phyloP scores from a whole-genome alignment of 2,113 vertebrate species.

The Callopanchax toddi region DNA sequence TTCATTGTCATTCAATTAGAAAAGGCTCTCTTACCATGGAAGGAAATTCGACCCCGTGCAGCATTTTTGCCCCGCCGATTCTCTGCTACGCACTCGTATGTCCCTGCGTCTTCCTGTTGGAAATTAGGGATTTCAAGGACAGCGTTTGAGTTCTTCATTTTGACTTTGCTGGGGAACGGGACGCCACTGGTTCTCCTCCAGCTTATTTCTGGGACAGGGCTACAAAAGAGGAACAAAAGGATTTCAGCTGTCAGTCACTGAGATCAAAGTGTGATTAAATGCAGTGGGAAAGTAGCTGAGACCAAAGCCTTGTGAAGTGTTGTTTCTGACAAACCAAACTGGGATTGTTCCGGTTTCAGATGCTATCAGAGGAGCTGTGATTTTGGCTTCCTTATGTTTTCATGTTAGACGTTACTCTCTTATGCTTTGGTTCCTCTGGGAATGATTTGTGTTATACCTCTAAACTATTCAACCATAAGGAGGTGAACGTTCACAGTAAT shows the following conservation, averaged over 20 bases:
- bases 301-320: slow-evolving; percentile 28
- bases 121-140: slow-evolving; percentile 92
- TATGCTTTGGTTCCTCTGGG: slow-evolving; percentile 3
- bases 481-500: too few relatives aligned
- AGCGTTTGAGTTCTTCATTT: slow-evolving; percentile 86
- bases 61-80: slow-evolving; percentile 92
- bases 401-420: slow-evolving; percentile 5
- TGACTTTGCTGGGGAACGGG: slow-evolving; percentile 89
- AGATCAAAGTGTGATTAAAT: slow-evolving; percentile 58
- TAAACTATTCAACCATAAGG: slow-evolving; percentile 8
- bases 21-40: slow-evolving; percentile 85
- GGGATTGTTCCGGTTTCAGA: slow-evolving; percentile 41
- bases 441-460: slow-evolving; percentile 26
- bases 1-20: slow-evolving; percentile 25
- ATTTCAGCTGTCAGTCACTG: slow-evolving; percentile 44
- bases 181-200: slow-evolving; percentile 92
- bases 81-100: slow-evolving; percentile 92
- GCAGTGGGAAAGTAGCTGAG: slow-evolving; percentile 13
- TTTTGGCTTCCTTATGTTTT: slow-evolving; percentile 42
- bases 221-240: slow-evolving; percentile 61
- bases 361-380: slow-evolving; percentile 50
- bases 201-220: slow-evolving; percentile 92
- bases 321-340: slow-evolving; percentile 46
- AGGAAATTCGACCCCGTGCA: slow-evolving; percentile 89
- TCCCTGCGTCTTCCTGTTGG: slow-evolving; percentile 92